These are phyloP conservation scores for Musca vetustissima DNA, from an alignment of 1,140 invertebrate species.

Conservation along the genomic window DNA sequence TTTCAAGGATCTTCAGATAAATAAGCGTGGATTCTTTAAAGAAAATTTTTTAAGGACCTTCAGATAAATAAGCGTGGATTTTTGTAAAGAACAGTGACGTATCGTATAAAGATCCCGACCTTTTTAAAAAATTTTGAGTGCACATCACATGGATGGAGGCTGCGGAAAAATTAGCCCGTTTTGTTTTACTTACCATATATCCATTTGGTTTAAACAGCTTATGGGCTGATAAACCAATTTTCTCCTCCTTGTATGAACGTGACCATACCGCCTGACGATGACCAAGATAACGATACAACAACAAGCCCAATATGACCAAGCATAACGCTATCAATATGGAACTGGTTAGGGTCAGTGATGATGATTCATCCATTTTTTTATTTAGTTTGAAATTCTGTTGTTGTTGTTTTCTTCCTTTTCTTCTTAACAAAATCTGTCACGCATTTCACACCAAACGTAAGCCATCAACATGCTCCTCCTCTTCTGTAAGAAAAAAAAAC, in stretches of 20 bases:
- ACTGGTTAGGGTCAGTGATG: constrained; percentile 52
- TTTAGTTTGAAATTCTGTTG: no score
- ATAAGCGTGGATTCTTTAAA: no score
- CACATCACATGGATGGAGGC: no score
- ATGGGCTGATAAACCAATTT: constrained; percentile 62
- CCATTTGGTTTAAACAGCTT: constrained; percentile 64
- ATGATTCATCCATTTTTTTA: constrained; percentile 50
- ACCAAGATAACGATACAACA: constrained; percentile 60
- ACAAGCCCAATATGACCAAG: constrained; percentile 51
- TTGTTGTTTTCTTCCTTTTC: not conserved
- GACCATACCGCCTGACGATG: constrained; percentile 63
- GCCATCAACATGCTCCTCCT: no score
- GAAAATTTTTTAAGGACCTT: no score
- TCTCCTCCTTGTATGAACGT: constrained; percentile 64
- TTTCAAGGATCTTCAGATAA: no score
- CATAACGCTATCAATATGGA: constrained; percentile 52
- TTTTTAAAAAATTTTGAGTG: no score
- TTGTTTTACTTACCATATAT: constrained; percentile 67
- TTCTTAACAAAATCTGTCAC: not conserved
- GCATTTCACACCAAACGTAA: not conserved
- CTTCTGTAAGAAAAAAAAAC: not conserved
- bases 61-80: not conserved
- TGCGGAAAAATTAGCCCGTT: no score
- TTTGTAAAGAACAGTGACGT: no score
- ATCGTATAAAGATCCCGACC: no score